phyloP scores from a whole-genome alignment of 2,888 invertebrate species.

The Cosmorhoe ocellata region DNA sequence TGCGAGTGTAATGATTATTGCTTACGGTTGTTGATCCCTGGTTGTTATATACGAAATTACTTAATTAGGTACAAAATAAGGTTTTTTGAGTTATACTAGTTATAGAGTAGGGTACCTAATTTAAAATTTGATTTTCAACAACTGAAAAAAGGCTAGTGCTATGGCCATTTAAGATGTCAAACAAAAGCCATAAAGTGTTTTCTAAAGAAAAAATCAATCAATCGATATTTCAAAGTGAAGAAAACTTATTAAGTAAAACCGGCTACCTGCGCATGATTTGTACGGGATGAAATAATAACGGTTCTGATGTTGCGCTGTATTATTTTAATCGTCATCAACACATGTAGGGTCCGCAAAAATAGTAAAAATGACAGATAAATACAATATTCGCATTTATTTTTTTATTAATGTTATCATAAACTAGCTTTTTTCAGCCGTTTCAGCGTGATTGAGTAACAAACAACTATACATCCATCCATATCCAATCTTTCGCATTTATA shows the following conservation, averaged over 20 bases:
- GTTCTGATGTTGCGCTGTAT: constrained; percentile 64
- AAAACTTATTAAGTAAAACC: constrained; percentile 26
- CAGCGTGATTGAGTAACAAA: too few relatives aligned
- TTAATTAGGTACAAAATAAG: too few relatives aligned
- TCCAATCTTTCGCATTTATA: too few relatives aligned
- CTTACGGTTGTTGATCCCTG: constrained; percentile 68
- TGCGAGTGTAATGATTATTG: constrained; percentile 78
- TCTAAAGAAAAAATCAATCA: constrained; percentile 5
- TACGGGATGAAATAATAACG: constrained; percentile 54
- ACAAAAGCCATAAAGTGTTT: not conserved
- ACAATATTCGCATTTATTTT: too few relatives aligned
- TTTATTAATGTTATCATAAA: too few relatives aligned
- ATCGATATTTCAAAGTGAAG: constrained; percentile 23
- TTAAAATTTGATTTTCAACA: too few relatives aligned
- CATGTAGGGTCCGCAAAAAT: constrained; percentile 47
- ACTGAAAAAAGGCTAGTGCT: too few relatives aligned
- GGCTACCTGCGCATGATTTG: constrained; percentile 56
- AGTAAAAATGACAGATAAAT: not conserved
- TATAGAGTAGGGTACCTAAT: too few relatives aligned
- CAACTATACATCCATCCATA: too few relatives aligned
- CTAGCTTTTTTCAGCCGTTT: too few relatives aligned
- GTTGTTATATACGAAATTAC: not conserved
- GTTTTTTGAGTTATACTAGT: too few relatives aligned
- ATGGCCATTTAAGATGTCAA: too few relatives aligned
- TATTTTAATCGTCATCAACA: constrained; percentile 72